Base-by-base conservation (phyloP, 2,888 invertebrate genomes). In the Nomada fucata region DNA sequence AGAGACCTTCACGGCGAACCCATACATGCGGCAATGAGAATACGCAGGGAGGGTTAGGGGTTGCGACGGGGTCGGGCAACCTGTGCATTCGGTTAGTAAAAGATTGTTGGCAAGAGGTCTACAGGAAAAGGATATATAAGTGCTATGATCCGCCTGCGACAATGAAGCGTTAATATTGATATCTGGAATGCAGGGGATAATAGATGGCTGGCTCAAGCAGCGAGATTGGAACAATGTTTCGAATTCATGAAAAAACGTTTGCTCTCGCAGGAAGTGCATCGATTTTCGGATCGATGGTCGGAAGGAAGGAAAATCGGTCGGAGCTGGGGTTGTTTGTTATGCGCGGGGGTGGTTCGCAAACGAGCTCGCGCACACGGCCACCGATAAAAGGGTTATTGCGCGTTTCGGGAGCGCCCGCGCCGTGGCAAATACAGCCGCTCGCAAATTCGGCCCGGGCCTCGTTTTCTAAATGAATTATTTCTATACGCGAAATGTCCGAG, bases 401-500 rank as follows among this genome's bases (percentile, higher is more conserved):
- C 73, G 79, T 73, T 78, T 60, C 64, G 73, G 64, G 53, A 63
- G 67, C 36, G 60, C 52, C 61, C 53, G 67, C 36, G 60, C 52
- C 61, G 60, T 26, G 47, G 75, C 50, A 76, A 76, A 82, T 61
- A 80, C 15, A 71, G 18, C 20, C 50, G 20, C 26, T 75, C 67
- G 82, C 68, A 68, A 71, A 80, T 81, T 80, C 75, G 61, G 67
- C 13, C 47, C 13, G 26, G 29, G 42, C 53, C 60, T 61, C 72
- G 82, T 81, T 81, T 80, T 76, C 82, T 81, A 81, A 82, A 82
- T 83, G 71, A 83, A 83, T 83, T 83, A 83, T 83, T 83, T 65
- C 73, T 59, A 57, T 68, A 67, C 59, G 68, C 26, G 50, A 74
- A 78, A 78, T 52, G 53, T 29, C 74, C 61, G 63, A 44, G 53